Percentiles rank a stretch among this genome's conserved stretches.
Evolutionary conservation across 2,113 vertebrate species (phyloP).

Genomic region (Hypocryptadius cinnamomeus): DNA sequence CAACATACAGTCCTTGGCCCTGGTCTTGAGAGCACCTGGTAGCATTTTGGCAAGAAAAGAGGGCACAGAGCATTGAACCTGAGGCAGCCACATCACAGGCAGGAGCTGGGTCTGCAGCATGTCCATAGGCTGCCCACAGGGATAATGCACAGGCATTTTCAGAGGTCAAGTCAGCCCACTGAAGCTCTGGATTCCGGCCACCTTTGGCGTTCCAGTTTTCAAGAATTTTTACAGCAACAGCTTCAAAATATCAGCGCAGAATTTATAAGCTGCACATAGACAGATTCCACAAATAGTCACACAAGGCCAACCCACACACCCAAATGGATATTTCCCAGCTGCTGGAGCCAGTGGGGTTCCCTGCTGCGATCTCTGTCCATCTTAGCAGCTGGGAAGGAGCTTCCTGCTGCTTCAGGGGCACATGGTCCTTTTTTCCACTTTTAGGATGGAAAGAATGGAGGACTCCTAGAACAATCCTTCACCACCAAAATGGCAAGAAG

Average conservation of each 20-base stretch:
- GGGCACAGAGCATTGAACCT: neutral
- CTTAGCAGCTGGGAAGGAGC: conserved; percentile 1
- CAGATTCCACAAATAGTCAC: conserved; percentile 37
- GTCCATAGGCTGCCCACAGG: neutral
- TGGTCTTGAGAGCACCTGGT: neutral
- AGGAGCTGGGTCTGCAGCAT: neutral
- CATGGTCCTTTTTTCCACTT: neutral
- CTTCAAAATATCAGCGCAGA: neutral
- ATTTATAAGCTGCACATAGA: conserved; percentile 31
- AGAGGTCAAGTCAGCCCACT: neutral
- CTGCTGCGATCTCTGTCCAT: conserved; percentile 1
- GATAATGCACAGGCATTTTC: neutral
- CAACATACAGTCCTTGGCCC: neutral
- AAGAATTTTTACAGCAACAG: conserved; percentile 26
- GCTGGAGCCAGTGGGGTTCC: neutral
- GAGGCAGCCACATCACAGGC: neutral
- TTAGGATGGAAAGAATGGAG: neutral
- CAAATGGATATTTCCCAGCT: conserved; percentile 51
- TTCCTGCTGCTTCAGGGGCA: neutral
- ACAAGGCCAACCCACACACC: conserved; percentile 42
- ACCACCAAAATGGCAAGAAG: fast-evolving
- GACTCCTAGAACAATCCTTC: neutral
- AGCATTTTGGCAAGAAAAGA: neutral
- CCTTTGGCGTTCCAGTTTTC: neutral
- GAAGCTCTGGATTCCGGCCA: neutral